A percentile compares a stretch with the other conserved stretches of the same genome.
Evolutionary conservation across 2,113 vertebrate genomes (phyloP).

Genomic region (Cyprinodon brontotheroides): DNA sequence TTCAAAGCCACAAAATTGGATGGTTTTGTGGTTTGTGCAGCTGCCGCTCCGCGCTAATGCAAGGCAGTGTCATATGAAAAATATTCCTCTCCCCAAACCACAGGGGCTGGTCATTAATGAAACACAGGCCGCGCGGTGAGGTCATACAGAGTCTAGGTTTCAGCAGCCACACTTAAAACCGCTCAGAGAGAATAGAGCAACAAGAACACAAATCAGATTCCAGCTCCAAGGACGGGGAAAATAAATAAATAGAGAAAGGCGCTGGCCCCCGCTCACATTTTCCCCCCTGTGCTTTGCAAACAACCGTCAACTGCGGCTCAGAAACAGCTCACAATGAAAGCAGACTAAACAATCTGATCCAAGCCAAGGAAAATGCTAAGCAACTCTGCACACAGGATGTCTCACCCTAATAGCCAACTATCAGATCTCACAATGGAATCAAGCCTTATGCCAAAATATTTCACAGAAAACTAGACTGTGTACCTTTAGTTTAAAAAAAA

Average conservation of each 20-base stretch:
- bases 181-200: conserved; percentile 88
- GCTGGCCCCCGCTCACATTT: conserved; percentile 85
- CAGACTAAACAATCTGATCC: conserved; percentile 93
- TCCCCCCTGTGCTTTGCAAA: conserved; percentile 89
- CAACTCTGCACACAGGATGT: conserved; percentile 86
- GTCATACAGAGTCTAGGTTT: conserved; percentile 96
- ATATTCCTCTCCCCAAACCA: conserved; percentile 92
- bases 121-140: conserved; percentile 94
- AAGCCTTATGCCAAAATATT: conserved; percentile 85
- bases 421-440: conserved; percentile 87
- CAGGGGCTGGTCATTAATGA: conserved; percentile 96
- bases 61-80: conserved; percentile 97
- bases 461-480: conserved; percentile 69
- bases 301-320: conserved; percentile 87
- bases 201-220: conserved; percentile 92
- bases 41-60: conserved; percentile 88
- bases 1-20: conserved; percentile 92
- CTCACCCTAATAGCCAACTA: conserved; percentile 85
- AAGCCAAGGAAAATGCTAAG: conserved; percentile 88
- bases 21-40: conserved; percentile 92
- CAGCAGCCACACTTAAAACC: conserved; percentile 89
- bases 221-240: conserved; percentile 86
- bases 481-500: conserved; percentile 64
- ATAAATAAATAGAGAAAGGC: conserved; percentile 83
- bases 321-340: conserved; percentile 88